phyloP scores from a whole-genome alignment of 2,797 vertebrate genomes.

The Dendrocincla fuliginosa region DNA sequence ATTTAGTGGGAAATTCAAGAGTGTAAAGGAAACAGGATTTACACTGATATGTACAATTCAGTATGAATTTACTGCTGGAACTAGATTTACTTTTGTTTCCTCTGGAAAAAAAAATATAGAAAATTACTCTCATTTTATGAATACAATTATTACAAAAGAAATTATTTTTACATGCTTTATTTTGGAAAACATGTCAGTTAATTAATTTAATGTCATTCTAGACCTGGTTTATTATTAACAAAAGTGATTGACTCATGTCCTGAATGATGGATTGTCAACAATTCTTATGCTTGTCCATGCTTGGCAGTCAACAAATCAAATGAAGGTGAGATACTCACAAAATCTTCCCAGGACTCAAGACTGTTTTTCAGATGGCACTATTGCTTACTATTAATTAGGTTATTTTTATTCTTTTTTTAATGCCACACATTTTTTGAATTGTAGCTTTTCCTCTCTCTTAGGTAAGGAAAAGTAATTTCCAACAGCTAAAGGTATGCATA shows the following conservation, averaged over 20 bases:
- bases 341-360: background rate
- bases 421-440: background rate
- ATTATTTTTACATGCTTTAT: background rate
- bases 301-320: constrained; percentile 31
- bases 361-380: background rate
- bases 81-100: background rate
- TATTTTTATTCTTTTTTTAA: background rate
- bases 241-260: constrained; percentile 11
- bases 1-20: background rate
- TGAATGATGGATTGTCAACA: constrained; percentile 13
- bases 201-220: background rate
- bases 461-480: background rate
- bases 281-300: background rate
- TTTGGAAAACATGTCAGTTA: background rate
- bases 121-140: background rate
- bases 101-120: background rate
- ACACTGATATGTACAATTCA: background rate
- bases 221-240: constrained; percentile 22
- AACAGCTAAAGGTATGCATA: background rate
- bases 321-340: background rate
- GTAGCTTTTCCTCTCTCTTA: background rate
- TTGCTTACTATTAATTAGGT: background rate
- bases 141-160: background rate
- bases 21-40: background rate
- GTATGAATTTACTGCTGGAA: background rate